Evolutionary conservation across 2,797 vertebrate species (phyloP).

Genomic region (Scomberomorus guttatus): DNA sequence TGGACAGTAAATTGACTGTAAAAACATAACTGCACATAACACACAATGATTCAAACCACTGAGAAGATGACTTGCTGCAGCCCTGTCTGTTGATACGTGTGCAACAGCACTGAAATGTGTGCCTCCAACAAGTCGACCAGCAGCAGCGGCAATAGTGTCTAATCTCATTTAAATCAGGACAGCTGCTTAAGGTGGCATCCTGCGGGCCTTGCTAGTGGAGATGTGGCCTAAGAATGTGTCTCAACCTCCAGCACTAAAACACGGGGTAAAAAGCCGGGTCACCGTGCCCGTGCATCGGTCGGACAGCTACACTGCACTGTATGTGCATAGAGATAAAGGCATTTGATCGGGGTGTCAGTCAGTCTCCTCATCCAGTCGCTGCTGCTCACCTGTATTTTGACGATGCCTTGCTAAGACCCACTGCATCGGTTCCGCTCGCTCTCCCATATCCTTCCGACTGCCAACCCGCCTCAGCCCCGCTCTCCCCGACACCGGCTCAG

Average conservation of each 20-base stretch:
- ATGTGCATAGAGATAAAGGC: background rate
- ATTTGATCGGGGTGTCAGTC: background rate
- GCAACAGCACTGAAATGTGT: slow-evolving; percentile 46
- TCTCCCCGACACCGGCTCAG: slow-evolving; percentile 55
- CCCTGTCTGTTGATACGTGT: background rate
- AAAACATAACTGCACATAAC: background rate
- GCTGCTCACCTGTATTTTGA: slow-evolving; percentile 85
- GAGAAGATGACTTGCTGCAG: background rate
- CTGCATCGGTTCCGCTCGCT: slow-evolving; percentile 81
- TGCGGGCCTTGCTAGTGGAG: slow-evolving; percentile 55
- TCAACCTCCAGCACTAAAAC: slow-evolving; percentile 11
- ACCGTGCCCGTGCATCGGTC: slow-evolving; percentile 5
- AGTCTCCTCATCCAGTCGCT: slow-evolving; percentile 24
- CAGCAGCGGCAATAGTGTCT: slow-evolving; percentile 16
- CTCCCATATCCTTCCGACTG: slow-evolving; percentile 83
- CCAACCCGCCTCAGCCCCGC: slow-evolving; percentile 60
- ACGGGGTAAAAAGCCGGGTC: slow-evolving; percentile 45
- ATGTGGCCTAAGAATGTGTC: slow-evolving; percentile 63
- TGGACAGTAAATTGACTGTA: background rate
- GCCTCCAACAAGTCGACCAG: slow-evolving; percentile 56
- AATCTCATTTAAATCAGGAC: slow-evolving; percentile 52
- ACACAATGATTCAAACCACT: background rate
- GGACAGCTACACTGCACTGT: background rate
- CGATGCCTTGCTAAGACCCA: slow-evolving; percentile 80
- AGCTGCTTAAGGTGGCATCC: slow-evolving; percentile 59